A percentile compares a stretch with the other conserved stretches of the same genome.
Evolutionary conservation across 2,888 invertebrate genomes (phyloP).

Genomic region (Scrobipalpa atriplicella): DNA sequence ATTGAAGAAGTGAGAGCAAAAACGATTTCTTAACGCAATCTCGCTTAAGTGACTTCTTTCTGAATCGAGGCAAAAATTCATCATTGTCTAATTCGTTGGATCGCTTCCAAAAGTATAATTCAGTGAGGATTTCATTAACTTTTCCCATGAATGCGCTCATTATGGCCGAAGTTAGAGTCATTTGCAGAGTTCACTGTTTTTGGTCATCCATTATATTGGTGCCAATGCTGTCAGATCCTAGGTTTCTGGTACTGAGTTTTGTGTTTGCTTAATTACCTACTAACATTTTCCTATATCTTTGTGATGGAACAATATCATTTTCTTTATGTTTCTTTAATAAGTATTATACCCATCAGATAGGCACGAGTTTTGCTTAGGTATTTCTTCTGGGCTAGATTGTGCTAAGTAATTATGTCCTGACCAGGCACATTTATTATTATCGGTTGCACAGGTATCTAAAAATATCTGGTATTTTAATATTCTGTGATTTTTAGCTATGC

Average conservation of each 20-base stretch:
- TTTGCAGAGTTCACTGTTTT: slow-evolving; percentile 26
- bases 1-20: background rate
- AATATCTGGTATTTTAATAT: too few species aligned
- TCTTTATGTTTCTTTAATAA: too few species aligned
- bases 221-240: slow-evolving; percentile 20
- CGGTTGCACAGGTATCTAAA: too few species aligned
- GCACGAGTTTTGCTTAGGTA: too few species aligned
- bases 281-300: too few species aligned
- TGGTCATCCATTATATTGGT: slow-evolving; percentile 19
- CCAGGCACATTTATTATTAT: too few species aligned
- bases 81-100: slow-evolving; percentile 28
- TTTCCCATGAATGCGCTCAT: slow-evolving; percentile 29
- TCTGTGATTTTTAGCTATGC: too few species aligned
- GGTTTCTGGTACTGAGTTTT: background rate
- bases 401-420: too few species aligned
- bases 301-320: too few species aligned
- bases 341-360: too few species aligned
- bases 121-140: slow-evolving; percentile 30
- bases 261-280: background rate
- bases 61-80: slow-evolving; percentile 19
- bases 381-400: too few species aligned
- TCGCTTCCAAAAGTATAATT: slow-evolving; percentile 29
- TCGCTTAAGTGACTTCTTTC: background rate
- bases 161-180: slow-evolving; percentile 19
- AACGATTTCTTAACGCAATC: slow-evolving; percentile 1